A percentile compares a stretch with the other conserved stretches of the same genome.
Conservation (phyloP, 2,888 invertebrate genomes). For the Drosophila meridionalis region DNA sequence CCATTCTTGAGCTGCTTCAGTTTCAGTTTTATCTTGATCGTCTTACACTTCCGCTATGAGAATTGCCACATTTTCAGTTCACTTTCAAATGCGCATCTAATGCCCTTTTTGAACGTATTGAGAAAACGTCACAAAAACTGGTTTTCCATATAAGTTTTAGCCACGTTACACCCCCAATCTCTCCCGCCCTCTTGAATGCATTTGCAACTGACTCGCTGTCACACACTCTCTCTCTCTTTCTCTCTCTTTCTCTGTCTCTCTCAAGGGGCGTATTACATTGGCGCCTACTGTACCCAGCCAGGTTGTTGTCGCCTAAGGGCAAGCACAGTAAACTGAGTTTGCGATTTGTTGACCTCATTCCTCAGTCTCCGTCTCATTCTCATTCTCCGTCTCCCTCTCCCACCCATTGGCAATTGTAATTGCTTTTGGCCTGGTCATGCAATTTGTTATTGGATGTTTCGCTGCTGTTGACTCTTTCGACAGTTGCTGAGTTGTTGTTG, state of each 20-base stretch:
- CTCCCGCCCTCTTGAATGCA: conserved; percentile 37
- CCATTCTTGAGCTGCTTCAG: conserved; percentile 37
- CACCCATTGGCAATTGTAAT: conserved; percentile 7
- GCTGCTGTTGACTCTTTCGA: conserved; percentile 1
- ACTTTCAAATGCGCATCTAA: conserved; percentile 20
- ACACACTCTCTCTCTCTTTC: neutral
- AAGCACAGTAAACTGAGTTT: conserved; percentile 19
- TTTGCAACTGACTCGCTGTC: conserved; percentile 50
- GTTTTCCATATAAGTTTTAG: conserved; percentile 47
- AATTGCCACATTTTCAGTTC: neutral
- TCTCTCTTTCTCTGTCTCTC: conserved; percentile 1
- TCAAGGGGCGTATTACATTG: conserved; percentile 27
- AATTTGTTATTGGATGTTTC: conserved; percentile 13
- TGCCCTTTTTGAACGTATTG: conserved; percentile 49
- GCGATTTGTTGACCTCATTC: conserved; percentile 69
- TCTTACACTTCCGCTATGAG: neutral
- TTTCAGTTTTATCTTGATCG: neutral
- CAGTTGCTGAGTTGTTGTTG: conserved; percentile 2
- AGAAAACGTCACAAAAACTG: conserved; percentile 64
- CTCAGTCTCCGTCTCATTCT: neutral
- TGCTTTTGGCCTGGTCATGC: conserved; percentile 30
- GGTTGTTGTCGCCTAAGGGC: conserved; percentile 35
- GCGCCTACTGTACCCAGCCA: conserved; percentile 72
- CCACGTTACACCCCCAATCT: conserved; percentile 3
- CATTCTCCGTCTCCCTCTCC: neutral